Base-by-base conservation (phyloP, 2,113 vertebrate species). In the Cryptotis parvus region DNA sequence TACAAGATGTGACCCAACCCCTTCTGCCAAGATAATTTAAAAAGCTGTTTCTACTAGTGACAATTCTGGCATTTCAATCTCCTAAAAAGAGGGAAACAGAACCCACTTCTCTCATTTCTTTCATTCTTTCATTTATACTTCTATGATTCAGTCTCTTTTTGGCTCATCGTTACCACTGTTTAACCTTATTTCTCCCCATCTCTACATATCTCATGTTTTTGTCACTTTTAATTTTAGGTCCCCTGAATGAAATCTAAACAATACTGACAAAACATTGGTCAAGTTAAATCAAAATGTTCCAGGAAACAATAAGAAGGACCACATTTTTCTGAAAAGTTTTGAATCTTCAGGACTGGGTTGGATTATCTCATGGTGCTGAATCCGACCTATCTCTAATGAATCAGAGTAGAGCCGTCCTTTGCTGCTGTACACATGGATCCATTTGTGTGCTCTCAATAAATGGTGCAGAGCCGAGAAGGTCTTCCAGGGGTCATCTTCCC, bases 51-150 rank as follows among this genome's bases (percentile, higher is more conserved):
- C 79, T 90, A 87, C 9, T 87, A 72, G 11, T 76, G 63, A 75
- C 45, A 82, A 16, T 73, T 94, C 5, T 79, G 14, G 24, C 69
- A 77, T 83, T 94, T 75, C 49, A 91, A 61, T 73, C n/a, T 33
- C 31, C 11, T 10, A 33, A 75, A 84, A 88, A 82, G 74, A 81
- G 73, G 29, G 15, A 61, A 61, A 8, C 4, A 76, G 84, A 79
- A 33, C 4, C 33, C 22, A 74, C 7, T 43, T 84, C 24, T 6
- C 18, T 93, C 85, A 69, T n/a, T 52, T 18, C 12, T 58, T 58
- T 65, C 10, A 65, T 65, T 65, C 7, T 65, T 65, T 65, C 27
- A 27, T 45, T 18, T 66, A 6, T 29, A 20, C 20, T 33, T 24
- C 35, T 70, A 16, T 68, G 31, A 16, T 68, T 33, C 4, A 49